Evolutionary conservation across 2,113 vertebrate genomes (phyloP).

Genomic region (Pseudopodoces humilis): DNA sequence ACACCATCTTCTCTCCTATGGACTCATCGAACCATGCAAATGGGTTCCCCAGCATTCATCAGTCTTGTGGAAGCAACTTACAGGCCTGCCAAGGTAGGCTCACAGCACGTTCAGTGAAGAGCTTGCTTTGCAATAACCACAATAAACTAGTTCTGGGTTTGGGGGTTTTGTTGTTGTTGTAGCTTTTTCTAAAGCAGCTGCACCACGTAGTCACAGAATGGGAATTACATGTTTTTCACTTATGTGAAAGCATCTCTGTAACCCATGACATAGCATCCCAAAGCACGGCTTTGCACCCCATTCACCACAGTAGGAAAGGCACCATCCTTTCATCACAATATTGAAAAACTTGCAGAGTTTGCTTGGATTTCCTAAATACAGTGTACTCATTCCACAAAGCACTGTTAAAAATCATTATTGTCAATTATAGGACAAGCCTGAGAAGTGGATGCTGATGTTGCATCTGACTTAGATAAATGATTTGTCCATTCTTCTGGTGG

Average conservation of each 20-base stretch:
- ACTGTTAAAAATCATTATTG: not conserved
- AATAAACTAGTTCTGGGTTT: not conserved
- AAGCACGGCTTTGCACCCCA: not conserved
- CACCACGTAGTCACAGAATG: not conserved
- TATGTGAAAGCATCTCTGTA: not conserved
- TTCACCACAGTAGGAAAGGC: not conserved
- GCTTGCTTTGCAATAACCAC: not conserved
- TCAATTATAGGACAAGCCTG: not conserved
- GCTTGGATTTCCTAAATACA: not conserved
- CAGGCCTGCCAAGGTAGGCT: not conserved
- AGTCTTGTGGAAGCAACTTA: not conserved
- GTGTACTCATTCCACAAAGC: not conserved
- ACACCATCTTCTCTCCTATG: constrained; percentile 41
- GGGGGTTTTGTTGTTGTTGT: not conserved
- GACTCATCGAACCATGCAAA: not conserved
- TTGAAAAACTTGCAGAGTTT: not conserved
- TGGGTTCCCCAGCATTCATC: constrained; percentile 25
- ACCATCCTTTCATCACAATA: not conserved
- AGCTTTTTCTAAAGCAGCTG: not conserved
- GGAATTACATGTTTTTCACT: not conserved
- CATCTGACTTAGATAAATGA: not conserved
- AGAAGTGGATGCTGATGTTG: not conserved
- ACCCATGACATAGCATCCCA: not conserved
- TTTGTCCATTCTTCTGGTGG: not conserved
- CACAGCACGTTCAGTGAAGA: not conserved